phyloP scores from a whole-genome alignment of 2,113 vertebrate species.

The Neodon shergylaensis region DNA sequence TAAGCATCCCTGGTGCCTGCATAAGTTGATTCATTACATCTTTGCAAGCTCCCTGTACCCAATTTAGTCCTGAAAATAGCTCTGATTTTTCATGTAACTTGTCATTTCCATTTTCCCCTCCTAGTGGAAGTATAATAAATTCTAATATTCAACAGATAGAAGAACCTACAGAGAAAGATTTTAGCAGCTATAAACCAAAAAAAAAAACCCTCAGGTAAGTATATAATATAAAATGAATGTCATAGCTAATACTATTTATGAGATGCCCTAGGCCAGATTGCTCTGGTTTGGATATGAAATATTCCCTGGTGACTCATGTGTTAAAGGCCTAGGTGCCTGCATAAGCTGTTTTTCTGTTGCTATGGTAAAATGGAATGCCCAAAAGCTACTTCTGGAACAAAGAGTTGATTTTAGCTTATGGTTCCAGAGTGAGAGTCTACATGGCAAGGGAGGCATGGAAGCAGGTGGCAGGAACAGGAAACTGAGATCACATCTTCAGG shows the following conservation, averaged over 20 bases:
- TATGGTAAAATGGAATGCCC: neutral
- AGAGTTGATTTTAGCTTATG: neutral
- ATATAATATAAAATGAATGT: neutral
- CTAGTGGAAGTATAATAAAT: slow-evolving; percentile 9
- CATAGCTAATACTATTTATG: neutral
- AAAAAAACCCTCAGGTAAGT: neutral
- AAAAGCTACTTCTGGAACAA: neutral
- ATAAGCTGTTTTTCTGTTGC: neutral
- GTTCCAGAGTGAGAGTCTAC: neutral
- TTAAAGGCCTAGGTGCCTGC: neutral
- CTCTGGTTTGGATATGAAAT: neutral
- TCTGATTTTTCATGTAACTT: neutral
- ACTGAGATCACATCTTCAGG: neutral
- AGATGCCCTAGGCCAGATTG: neutral
- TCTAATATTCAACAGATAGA: slow-evolving; percentile 23
- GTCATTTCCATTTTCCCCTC: neutral
- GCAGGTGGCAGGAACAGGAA: neutral
- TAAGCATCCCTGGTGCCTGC: neutral
- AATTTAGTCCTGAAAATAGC: neutral
- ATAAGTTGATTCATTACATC: neutral
- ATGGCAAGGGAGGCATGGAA: neutral
- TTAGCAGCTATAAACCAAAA: neutral
- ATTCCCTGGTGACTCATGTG: neutral
- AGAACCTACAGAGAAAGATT: neutral
- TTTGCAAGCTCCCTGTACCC: neutral